Percentiles rank a stretch among this genome's conserved stretches.
These are phyloP conservation scores for Aplysina aerophoba DNA, from an alignment of 37 sponge, comb jelly and placozoan genomes.

Conservation along the genomic window DNA sequence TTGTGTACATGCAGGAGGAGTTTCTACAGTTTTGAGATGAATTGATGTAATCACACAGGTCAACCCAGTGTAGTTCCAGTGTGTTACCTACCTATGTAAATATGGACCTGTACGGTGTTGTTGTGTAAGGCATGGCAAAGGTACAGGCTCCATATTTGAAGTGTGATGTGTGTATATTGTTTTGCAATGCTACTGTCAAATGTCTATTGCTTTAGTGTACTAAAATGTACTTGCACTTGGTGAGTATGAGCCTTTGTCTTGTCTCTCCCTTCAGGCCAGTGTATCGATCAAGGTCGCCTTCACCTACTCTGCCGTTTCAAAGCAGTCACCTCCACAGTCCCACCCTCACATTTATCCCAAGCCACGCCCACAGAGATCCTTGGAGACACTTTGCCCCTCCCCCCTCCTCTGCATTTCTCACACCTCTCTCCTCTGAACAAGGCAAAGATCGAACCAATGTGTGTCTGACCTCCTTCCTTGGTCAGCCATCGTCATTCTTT, in stretches of 20 bases:
- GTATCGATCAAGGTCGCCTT: slow-evolving; percentile 24
- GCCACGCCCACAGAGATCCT: neutral
- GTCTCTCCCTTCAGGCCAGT: neutral
- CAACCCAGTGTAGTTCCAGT: too few relatives aligned
- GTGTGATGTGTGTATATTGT: neutral
- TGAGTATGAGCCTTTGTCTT: neutral
- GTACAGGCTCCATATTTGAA: too few relatives aligned
- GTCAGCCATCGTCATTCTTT: slow-evolving; percentile 26
- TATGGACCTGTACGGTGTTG: too few relatives aligned
- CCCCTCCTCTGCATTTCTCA: slow-evolving; percentile 20
- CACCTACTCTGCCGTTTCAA: neutral
- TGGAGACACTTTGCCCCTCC: neutral
- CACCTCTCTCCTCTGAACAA: neutral
- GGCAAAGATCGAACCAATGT: neutral
- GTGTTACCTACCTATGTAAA: too few relatives aligned
- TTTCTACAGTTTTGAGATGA: too few relatives aligned
- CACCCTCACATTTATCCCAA: neutral
- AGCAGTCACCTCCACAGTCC: neutral
- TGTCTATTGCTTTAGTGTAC: neutral
- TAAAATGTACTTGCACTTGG: neutral
- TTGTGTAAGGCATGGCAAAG: too few relatives aligned
- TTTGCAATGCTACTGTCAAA: neutral
- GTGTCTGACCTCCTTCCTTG: neutral
- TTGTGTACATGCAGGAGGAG: too few relatives aligned
- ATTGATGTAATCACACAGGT: too few relatives aligned